A percentile compares a stretch with the other conserved stretches of the same genome.
These are phyloP conservation scores for Paedocypris sp. DNA, from an alignment of 2,113 vertebrate genomes.

Conservation along the genomic window DNA sequence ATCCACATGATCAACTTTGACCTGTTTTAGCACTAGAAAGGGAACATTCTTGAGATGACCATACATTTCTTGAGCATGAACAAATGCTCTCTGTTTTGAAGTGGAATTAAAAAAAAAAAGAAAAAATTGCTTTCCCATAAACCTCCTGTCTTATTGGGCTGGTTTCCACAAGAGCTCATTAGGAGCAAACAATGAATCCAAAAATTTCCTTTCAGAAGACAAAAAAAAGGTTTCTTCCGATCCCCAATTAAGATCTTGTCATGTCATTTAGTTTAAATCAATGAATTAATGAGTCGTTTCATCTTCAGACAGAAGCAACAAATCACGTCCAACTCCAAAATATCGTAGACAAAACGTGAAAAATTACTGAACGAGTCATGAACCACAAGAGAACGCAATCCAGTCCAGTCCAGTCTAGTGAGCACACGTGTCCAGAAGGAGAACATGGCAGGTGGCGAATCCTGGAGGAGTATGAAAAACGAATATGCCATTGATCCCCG, in stretches of 20 bases:
- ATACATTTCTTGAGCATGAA: background rate
- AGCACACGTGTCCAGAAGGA: background rate
- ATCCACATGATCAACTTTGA: background rate
- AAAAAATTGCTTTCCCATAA: slow-evolving; percentile 38
- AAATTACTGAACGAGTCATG: slow-evolving; percentile 18
- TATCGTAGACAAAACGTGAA: slow-evolving; percentile 24
- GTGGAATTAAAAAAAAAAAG: slow-evolving; percentile 22
- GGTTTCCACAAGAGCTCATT: slow-evolving; percentile 28
- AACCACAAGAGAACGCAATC: slow-evolving; percentile 4
- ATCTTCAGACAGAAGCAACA: too few relatives aligned
- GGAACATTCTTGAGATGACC: background rate
- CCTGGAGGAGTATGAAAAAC: slow-evolving; percentile 1
- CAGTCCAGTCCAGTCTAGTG: background rate
- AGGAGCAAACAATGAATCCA: too few relatives aligned
- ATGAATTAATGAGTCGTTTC: too few relatives aligned
- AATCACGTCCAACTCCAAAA: too few relatives aligned
- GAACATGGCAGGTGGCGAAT: slow-evolving; percentile 1
- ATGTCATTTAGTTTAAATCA: too few relatives aligned
- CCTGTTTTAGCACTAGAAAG: background rate
- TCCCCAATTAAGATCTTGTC: background rate
- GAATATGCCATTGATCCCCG: slow-evolving; percentile 3
- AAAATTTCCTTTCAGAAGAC: too few relatives aligned
- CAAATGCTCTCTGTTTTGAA: background rate
- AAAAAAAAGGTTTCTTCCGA: slow-evolving; percentile 21
- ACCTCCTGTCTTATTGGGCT: slow-evolving; percentile 40